phyloP scores from a whole-genome alignment of 2,888 invertebrate species.

The Acronicta leporina region DNA sequence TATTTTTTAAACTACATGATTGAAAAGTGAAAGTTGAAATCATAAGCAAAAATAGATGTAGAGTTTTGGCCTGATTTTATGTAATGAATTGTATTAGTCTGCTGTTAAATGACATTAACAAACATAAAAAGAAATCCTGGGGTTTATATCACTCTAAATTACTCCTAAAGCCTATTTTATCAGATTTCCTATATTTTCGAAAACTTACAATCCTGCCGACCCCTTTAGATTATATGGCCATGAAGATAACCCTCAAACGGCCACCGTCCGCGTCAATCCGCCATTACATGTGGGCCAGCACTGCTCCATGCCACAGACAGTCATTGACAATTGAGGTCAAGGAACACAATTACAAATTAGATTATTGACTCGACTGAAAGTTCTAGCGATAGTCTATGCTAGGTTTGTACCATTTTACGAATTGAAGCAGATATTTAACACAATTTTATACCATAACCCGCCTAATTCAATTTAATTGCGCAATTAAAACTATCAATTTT shows the following conservation, averaged over 20 bases:
- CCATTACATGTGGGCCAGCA: slow-evolving; percentile 37
- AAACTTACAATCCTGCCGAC: slow-evolving; percentile 2
- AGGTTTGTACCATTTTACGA: slow-evolving; percentile 12
- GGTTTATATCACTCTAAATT: no score
- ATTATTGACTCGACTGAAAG: slow-evolving; percentile 65
- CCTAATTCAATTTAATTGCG: not conserved
- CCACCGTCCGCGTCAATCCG: slow-evolving; percentile 11
- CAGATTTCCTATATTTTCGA: no score
- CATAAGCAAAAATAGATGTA: no score
- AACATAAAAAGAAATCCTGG: no score
- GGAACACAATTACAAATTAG: slow-evolving; percentile 74
- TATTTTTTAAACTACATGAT: no score
- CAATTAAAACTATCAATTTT: not conserved
- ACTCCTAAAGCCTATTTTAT: no score
- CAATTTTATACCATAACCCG: not conserved
- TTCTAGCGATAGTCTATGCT: slow-evolving; percentile 38
- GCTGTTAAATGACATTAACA: no score
- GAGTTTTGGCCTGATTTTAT: no score
- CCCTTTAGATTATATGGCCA: not conserved
- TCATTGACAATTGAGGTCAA: slow-evolving; percentile 71
- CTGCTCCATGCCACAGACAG: slow-evolving; percentile 39
- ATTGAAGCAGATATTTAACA: not conserved
- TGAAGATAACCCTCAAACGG: slow-evolving; percentile 3
- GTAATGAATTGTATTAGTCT: no score
- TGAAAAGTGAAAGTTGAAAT: no score